Evolutionary conservation across 2,888 invertebrate species (phyloP).

Genomic region (Eupelmus urozonus): DNA sequence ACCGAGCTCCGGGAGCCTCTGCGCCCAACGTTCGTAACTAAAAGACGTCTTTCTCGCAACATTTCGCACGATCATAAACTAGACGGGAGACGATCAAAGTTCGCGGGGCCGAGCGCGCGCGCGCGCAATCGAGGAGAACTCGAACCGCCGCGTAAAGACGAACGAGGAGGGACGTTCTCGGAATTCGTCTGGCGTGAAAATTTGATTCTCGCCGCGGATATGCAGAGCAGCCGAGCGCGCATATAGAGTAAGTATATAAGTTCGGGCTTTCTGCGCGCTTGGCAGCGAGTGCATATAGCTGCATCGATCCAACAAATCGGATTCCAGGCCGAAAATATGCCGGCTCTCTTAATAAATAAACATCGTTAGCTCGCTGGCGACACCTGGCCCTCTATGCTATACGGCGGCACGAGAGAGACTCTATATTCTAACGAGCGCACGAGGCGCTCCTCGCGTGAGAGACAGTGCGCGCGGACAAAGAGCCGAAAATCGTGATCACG

Average conservation of each 20-base stretch:
- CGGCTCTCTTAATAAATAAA: slow-evolving; percentile 40
- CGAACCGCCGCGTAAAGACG: no score
- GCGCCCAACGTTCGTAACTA: no score
- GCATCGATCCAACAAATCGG: slow-evolving; percentile 33
- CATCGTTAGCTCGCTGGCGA: slow-evolving; percentile 32
- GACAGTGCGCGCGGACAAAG: background rate
- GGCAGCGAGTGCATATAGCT: background rate
- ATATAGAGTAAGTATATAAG: background rate
- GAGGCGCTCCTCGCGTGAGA: background rate
- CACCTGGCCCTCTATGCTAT: slow-evolving; percentile 16
- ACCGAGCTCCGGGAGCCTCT: no score
- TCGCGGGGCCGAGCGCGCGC: no score
- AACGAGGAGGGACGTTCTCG: no score
- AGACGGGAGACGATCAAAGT: no score
- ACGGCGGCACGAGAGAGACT: background rate
- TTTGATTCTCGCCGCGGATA: slow-evolving; percentile 22
- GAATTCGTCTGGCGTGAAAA: slow-evolving; percentile 32
- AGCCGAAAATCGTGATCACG: slow-evolving; percentile 22
- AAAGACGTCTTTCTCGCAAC: no score
- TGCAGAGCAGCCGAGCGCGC: background rate
- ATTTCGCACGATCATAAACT: no score
- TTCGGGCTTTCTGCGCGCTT: background rate
- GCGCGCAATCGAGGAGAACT: no score
- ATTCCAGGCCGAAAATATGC: background rate
- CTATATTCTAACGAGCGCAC: background rate